Evolutionary conservation across 2,888 invertebrate genomes (phyloP).

Genomic region (Pseudeuparius sepicola): DNA sequence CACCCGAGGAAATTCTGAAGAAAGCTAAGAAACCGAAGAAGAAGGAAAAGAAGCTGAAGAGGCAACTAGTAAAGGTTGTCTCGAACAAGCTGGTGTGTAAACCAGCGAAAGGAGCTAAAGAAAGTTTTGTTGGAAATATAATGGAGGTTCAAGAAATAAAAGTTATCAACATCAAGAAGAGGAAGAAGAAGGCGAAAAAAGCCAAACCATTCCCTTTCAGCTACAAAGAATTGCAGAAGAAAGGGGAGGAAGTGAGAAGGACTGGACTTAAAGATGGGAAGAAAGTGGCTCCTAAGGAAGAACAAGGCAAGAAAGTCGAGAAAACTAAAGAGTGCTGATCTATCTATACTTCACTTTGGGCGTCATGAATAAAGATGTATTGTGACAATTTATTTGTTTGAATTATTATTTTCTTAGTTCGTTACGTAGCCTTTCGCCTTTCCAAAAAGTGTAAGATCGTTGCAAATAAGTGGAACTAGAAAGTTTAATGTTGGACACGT

Average conservation of each 20-base stretch:
- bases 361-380: no score
- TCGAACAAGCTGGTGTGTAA: conserved; percentile 19
- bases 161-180: conserved; percentile 4
- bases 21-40: conserved; percentile 3
- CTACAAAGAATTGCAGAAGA: conserved; percentile 14
- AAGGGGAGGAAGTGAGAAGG: conserved; percentile 11
- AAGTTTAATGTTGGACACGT: no score
- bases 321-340: conserved; percentile 1
- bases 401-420: no score
- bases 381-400: no score
- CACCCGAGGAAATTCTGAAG: conserved; percentile 8
- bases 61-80: conserved; percentile 13
- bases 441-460: no score
- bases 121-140: not conserved
- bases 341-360: not conserved
- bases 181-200: conserved; percentile 8
- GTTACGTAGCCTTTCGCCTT: no score
- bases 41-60: conserved; percentile 3
- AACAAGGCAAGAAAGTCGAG: conserved; percentile 1
- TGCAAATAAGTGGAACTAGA: no score
- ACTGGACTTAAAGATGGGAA: not conserved
- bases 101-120: no score
- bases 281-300: not conserved
- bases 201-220: conserved; percentile 13
- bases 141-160: not conserved